Conservation (phyloP, 2,888 invertebrate species). For the Melanargia galathea region DNA sequence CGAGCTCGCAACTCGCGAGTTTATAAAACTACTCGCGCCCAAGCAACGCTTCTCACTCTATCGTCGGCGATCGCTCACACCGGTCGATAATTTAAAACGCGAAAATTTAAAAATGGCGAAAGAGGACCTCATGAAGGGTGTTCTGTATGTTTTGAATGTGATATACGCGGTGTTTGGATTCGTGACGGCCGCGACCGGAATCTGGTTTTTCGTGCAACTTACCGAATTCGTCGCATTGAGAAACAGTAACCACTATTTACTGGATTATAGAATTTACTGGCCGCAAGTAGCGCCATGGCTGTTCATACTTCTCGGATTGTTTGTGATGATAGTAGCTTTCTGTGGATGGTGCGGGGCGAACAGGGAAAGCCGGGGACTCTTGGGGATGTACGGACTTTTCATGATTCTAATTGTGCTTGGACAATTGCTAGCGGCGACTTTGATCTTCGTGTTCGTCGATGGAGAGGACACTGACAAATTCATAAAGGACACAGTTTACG, state of each 20-base stretch:
- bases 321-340: slow-evolving; percentile 69
- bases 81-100: slow-evolving; percentile 51
- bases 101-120: slow-evolving; percentile 59
- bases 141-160: slow-evolving; percentile 70
- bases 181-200: slow-evolving; percentile 70
- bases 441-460: slow-evolving; percentile 76
- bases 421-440: slow-evolving; percentile 66
- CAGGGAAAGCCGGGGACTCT: slow-evolving; percentile 67
- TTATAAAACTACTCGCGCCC: slow-evolving; percentile 70
- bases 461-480: slow-evolving; percentile 74
- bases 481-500: slow-evolving; percentile 76
- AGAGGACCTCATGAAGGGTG: slow-evolving; percentile 70
- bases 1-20: slow-evolving; percentile 54
- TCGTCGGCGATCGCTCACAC: slow-evolving; percentile 56
- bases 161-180: slow-evolving; percentile 74
- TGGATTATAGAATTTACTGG: slow-evolving; percentile 77
- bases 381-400: slow-evolving; percentile 70
- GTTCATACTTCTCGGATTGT: slow-evolving; percentile 69
- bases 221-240: slow-evolving; percentile 70
- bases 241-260: slow-evolving; percentile 72
- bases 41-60: slow-evolving; percentile 66
- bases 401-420: slow-evolving; percentile 64
- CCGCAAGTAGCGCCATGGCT: slow-evolving; percentile 79
- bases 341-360: slow-evolving; percentile 74
- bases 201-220: slow-evolving; percentile 78